Base-by-base conservation (phyloP, 2,888 invertebrate species). In the Nasonovia ribisnigri region DNA sequence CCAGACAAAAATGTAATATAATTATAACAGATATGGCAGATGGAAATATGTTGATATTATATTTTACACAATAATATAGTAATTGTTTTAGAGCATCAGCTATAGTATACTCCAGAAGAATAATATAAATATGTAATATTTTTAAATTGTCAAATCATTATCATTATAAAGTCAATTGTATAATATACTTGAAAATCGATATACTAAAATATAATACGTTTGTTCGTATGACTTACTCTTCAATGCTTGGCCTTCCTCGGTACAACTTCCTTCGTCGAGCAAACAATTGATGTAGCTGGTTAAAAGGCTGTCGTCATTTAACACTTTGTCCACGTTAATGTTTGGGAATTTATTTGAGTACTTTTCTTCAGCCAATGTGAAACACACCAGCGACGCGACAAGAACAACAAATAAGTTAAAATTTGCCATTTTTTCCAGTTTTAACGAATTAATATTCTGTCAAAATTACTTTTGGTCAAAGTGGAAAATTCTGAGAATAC, bases 281-380 rank as follows among this genome's bases (percentile, higher is more conserved):
- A 97, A 95, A 95, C 97, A 97, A 95, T 96, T 96, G 95, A 97
- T 96, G 95, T 97, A 97, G 95, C 96, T 96, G n/a, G 96, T 96
- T 20, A 97, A 96, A 43, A 97, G 96, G 48, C 97, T 96, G 77
- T 96, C 96, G 95, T 97, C 97, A 91, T 95, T 95, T 87, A 97
- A 95, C 95, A 97, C 96, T 94, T 96, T 96, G 94, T 97, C 97
- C 36, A 97, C 96, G 95, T 97, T 96, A 90, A 97, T 95, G 95
- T 96, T 96, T 95, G 96, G 96, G 95, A 96, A 97, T 95, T 96
- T 96, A 94, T 95, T 96, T 20, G 96, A 95, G 95, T 96, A 96
- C 94, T 95, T 95, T 57, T 95, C 94, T 95, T 95, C 95, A 95
- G 96, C 96, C 95, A 95, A 95, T 95, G 96, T 95, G 96, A 97